Evolutionary conservation across 2,888 invertebrate genomes (phyloP), one percentile per base, ranked within the genome.

Genomic region (Chrysodeixis includens): DNA sequence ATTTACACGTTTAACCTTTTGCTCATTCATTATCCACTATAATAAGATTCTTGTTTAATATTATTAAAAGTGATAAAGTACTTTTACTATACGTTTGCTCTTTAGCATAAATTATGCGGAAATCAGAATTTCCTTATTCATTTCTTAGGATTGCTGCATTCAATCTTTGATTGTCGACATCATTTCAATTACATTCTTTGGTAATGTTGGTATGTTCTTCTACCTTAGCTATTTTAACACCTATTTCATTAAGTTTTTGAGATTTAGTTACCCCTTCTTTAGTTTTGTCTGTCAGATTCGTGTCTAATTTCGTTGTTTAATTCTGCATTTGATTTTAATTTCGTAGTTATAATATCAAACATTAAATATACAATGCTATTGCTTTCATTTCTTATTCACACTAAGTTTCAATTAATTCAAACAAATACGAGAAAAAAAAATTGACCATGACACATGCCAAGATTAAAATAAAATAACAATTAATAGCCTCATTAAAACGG

Each of bases 81-180:
- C 35, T 20, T 49, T 32, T 18, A 22, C 30, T 22, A 18, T 12
- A 1, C 22, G 16, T 52, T 7, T 40, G 46, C 58, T 74, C 66
- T 70, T 70, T 62, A 30, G 62, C 46, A 30, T 32, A 51, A 63
- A 57, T 61, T 12, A 16, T 30, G 12, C 53, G 14, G 22, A 44
- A 22, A 22, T 26, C 51, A 30, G 59, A 56, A 59, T 8, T 32
- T 56, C n/a, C 65, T 74, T 73, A 74, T 73, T 74, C 35, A 51
- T 35, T 26, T 49, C 46, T 40, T 51, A 54, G 61, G 20, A 69
- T 65, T 56, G 58, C 70, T 32, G 55, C 46, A n/a, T 74, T 20
- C 66, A 74, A 59, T 70, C 74, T 62, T 66, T 66, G 73, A 56
- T 70, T 61, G 69, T 44, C 44, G 46, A 56, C 20, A 69, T 69